Percentiles rank a stretch among this genome's conserved stretches.
Evolutionary conservation across 1,140 invertebrate genomes (phyloP).

Genomic region (Meteorus sp.): DNA sequence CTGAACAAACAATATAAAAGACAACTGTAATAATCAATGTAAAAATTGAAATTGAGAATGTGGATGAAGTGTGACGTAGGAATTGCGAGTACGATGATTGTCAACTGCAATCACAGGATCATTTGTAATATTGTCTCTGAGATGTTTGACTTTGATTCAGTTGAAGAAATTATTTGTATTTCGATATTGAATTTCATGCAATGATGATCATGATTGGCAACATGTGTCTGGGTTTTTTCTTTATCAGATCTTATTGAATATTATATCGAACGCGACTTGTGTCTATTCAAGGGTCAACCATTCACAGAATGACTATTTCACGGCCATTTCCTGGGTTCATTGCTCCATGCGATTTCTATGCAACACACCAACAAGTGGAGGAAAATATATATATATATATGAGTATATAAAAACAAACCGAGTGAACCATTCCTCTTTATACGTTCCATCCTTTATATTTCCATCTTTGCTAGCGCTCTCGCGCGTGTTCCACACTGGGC

Average conservation of each 20-base stretch:
- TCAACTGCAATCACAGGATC: no score
- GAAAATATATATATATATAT: conserved; percentile 20
- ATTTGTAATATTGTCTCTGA: no score
- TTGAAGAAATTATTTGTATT: no score
- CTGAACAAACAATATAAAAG: conserved; percentile 31
- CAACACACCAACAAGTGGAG: conserved; percentile 31
- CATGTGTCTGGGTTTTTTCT: no score
- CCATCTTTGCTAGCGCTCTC: no score
- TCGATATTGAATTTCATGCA: no score
- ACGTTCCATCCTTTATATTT: not conserved
- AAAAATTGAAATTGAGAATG: conserved; percentile 22
- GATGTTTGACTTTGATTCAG: no score
- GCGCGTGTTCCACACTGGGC: conserved; percentile 40
- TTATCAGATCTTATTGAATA: no score
- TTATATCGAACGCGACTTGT: not conserved
- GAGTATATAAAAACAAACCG: no score
- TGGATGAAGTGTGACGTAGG: not conserved
- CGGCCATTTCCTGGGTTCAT: conserved; percentile 57
- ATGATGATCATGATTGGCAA: no score
- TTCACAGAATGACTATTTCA: conserved; percentile 56
- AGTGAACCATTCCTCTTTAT: conserved; percentile 23
- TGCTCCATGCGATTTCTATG: conserved; percentile 51
- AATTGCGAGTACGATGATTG: no score
- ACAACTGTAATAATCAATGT: not conserved
- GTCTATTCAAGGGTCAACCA: conserved; percentile 43